Conservation (phyloP, 2,113 vertebrate species). For the Verasper variegatus region DNA sequence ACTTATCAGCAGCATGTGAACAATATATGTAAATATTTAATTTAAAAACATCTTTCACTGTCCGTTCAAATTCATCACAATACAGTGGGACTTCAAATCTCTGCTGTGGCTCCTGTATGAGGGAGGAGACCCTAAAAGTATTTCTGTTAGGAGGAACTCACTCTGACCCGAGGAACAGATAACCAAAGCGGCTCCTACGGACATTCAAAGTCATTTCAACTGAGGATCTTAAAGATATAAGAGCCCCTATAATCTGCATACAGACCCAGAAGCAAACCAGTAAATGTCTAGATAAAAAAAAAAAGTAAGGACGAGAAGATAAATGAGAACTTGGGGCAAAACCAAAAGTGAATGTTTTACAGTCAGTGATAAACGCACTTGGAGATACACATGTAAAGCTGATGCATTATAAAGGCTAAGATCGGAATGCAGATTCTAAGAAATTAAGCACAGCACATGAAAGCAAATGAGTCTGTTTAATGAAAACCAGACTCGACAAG, state of each 20-base stretch:
- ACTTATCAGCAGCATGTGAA: not conserved
- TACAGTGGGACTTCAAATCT: not conserved
- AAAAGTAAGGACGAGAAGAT: conserved; percentile 22
- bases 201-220: conserved; percentile 48
- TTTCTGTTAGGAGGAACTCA: conserved; percentile 36
- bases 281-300: conserved; percentile 38
- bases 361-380: conserved; percentile 35
- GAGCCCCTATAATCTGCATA: conserved; percentile 43
- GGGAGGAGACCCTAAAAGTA: conserved; percentile 8
- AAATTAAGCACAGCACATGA: conserved; percentile 26
- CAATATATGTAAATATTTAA: not conserved
- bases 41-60: not conserved
- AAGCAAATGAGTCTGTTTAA: conserved; percentile 22
- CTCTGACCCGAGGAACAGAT: conserved; percentile 24
- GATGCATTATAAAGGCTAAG: conserved; percentile 25
- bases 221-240: conserved; percentile 33
- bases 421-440: conserved; percentile 40
- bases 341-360: conserved; percentile 32
- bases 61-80: not conserved
- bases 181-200: conserved; percentile 36
- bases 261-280: conserved; percentile 29
- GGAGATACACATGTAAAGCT: not conserved
- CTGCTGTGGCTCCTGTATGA: not conserved
- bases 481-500: conserved; percentile 2
- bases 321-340: conserved; percentile 23